Conservation (phyloP, 2,888 invertebrate species). For the Schizaphis graminum region DNA sequence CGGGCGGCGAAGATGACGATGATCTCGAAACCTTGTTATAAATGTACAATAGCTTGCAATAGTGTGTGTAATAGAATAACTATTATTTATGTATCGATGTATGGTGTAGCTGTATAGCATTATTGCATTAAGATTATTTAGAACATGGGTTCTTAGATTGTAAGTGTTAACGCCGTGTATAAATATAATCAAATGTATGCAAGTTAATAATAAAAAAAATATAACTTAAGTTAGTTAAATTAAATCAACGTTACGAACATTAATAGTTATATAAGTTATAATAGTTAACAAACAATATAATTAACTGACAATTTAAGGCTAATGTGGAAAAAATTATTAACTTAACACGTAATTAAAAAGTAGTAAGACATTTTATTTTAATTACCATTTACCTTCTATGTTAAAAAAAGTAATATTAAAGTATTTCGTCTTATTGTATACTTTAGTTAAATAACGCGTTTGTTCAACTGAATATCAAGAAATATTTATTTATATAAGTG, state of each 20-base stretch:
- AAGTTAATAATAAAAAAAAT: background rate
- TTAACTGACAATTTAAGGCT: background rate
- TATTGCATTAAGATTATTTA: background rate
- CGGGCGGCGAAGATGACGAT: conserved; percentile 20
- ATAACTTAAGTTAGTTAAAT: background rate
- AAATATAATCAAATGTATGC: background rate
- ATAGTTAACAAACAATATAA: background rate
- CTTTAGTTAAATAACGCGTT: background rate
- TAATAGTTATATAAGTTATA: background rate
- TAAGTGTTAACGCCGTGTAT: background rate
- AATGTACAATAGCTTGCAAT: background rate
- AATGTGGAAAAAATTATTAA: background rate
- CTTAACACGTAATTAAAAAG: background rate
- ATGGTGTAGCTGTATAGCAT: background rate
- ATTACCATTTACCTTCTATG: background rate
- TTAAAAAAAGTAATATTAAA: background rate
- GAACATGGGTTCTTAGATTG: conserved; percentile 11
- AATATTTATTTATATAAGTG: background rate
- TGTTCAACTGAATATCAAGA: background rate
- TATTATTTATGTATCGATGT: background rate
- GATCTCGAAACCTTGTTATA: conserved; percentile 51
- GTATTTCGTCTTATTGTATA: background rate
- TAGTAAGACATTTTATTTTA: background rate
- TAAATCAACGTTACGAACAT: background rate
- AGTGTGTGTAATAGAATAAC: background rate